phyloP scores from a whole-genome alignment of 2,888 invertebrate genomes.

The Pandemis heparana region DNA sequence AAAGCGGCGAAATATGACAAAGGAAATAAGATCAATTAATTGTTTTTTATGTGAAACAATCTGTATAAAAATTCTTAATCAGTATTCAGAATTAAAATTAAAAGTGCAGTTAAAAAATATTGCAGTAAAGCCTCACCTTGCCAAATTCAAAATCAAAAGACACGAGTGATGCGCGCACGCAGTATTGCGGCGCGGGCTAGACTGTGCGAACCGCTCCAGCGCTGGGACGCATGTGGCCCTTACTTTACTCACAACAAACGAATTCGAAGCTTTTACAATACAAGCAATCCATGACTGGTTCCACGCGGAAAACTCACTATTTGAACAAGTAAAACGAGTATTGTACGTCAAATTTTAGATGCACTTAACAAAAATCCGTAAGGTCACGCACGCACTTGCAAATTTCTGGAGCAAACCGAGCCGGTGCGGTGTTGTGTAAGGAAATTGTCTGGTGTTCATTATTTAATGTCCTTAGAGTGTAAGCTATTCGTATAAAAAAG shows the following conservation, averaged over 20 bases:
- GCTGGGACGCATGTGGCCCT: slow-evolving; percentile 42
- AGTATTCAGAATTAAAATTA: background rate
- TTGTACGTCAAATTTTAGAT: slow-evolving; percentile 11
- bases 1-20: slow-evolving; percentile 28
- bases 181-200: slow-evolving; percentile 46
- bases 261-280: slow-evolving; percentile 4
- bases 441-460: slow-evolving; percentile 18
- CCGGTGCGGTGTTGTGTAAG: slow-evolving; percentile 32
- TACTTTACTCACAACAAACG: slow-evolving; percentile 26
- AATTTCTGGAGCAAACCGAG: slow-evolving; percentile 42
- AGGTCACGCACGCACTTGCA: slow-evolving; percentile 18
- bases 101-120: background rate
- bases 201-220: slow-evolving; percentile 46
- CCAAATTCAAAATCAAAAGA: slow-evolving; percentile 30
- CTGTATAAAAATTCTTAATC: background rate
- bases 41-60: background rate
- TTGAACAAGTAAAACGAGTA: background rate
- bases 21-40: background rate
- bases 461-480: background rate
- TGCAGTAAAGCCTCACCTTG: slow-evolving; percentile 30
- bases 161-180: slow-evolving; percentile 49
- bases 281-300: slow-evolving; percentile 12
- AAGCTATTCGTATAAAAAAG: slow-evolving; percentile 2
- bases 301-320: background rate
- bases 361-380: background rate